phyloP scores from a whole-genome alignment of 2,888 invertebrate species.

The Serripes groenlandicus region DNA sequence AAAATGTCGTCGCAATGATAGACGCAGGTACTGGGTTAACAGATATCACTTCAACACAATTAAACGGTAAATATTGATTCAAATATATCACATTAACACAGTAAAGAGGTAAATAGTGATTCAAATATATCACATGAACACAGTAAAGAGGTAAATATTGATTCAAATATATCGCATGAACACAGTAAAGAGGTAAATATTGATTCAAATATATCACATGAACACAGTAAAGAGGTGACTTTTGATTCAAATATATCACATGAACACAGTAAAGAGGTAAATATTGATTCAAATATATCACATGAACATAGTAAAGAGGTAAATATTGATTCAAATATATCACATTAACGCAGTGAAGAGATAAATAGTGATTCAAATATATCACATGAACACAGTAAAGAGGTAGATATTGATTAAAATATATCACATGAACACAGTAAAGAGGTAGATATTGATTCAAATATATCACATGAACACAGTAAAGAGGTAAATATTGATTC shows the following conservation, averaged over 20 bases:
- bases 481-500: no score
- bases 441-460: no score
- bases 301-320: no score
- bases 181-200: not conserved
- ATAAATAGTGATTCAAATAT: no score
- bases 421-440: no score
- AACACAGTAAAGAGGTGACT: not conserved
- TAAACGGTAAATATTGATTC: slow-evolving; percentile 32
- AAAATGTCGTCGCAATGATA: slow-evolving; percentile 27
- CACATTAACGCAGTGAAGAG: no score
- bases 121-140: not conserved
- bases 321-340: no score
- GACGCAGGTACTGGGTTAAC: slow-evolving; percentile 12
- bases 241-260: no score
- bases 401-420: no score
- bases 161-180: not conserved
- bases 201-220: not conserved
- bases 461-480: no score
- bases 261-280: not conserved
- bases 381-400: no score
- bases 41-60: slow-evolving; percentile 6
- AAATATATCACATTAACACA: not conserved
- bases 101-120: not conserved
- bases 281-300: not conserved
- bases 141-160: not conserved